A percentile compares a stretch with the other conserved stretches of the same genome.
Conservation (phyloP, 2,113 vertebrate species). For the Cryptotis parvus region DNA sequence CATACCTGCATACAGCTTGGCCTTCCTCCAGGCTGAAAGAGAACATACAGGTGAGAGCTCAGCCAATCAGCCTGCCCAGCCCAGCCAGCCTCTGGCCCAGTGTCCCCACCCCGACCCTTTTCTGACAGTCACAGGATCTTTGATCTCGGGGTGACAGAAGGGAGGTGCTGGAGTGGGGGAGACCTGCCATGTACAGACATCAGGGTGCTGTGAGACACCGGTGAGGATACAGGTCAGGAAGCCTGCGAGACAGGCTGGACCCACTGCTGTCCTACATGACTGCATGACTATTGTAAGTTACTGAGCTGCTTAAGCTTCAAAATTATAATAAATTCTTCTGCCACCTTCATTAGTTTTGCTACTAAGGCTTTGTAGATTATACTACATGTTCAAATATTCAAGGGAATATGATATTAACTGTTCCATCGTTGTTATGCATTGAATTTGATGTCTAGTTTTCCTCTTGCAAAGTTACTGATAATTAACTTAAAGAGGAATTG, state of each 20-base stretch:
- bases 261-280: neutral
- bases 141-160: neutral
- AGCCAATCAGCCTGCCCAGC: neutral
- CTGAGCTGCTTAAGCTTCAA: neutral
- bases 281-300: neutral
- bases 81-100: too few relatives aligned
- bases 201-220: neutral
- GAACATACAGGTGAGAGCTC: constrained; percentile 45
- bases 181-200: fast-evolving
- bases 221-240: neutral
- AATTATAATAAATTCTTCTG: neutral
- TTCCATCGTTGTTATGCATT: neutral
- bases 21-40: constrained; percentile 64
- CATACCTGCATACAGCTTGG: constrained; percentile 37
- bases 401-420: neutral
- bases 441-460: neutral
- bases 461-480: neutral
- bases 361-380: neutral
- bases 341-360: neutral
- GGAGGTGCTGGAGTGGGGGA: neutral
- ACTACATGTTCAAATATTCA: neutral
- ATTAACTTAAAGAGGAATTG: neutral
- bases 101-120: neutral
- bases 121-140: neutral
- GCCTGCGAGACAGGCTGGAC: neutral